A percentile compares a stretch with the other conserved stretches of the same genome.
Evolutionary conservation across 2,888 invertebrate species (phyloP).

Genomic region (Coleophora flavipennella): DNA sequence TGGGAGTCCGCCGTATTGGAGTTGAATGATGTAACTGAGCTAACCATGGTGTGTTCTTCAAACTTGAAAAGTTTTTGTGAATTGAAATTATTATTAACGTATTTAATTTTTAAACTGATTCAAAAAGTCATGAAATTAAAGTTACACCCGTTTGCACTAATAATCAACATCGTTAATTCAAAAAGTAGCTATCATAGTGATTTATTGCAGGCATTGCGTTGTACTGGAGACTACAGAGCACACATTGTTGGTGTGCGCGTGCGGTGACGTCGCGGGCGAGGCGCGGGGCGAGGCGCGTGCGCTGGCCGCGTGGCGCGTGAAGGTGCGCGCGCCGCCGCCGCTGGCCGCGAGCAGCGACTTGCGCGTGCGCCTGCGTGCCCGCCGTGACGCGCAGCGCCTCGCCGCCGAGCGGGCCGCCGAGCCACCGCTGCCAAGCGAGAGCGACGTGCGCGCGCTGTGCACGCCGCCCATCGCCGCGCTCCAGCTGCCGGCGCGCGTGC

Average conservation of each 20-base stretch:
- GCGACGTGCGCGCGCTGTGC: conserved; percentile 15
- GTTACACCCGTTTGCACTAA: too few relatives aligned
- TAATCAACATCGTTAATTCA: too few relatives aligned
- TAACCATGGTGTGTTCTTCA: too few relatives aligned
- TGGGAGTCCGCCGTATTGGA: too few relatives aligned
- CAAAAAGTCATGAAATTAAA: too few relatives aligned
- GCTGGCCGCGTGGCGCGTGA: conserved; percentile 29
- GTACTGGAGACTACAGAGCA: too few relatives aligned
- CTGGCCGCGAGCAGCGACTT: conserved; percentile 6
- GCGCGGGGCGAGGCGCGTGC: conserved; percentile 18
- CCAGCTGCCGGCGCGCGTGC: conserved; percentile 15
- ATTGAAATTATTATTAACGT: too few relatives aligned
- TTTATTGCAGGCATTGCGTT: not conserved
- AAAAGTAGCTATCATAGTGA: too few relatives aligned
- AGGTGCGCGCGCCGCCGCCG: conserved; percentile 10
- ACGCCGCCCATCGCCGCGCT: conserved; percentile 15
- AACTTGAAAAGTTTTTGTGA: too few relatives aligned
- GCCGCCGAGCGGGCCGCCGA: conserved; percentile 16
- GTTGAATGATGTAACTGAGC: too few relatives aligned
- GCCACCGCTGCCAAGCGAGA: conserved; percentile 2
- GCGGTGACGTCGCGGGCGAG: conserved; percentile 18
- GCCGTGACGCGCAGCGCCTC: conserved; percentile 14
- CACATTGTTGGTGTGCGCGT: conserved; percentile 4
- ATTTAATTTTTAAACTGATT: too few relatives aligned
- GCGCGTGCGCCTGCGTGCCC: conserved; percentile 18